These are phyloP conservation scores for Pollenia angustigena DNA, from an alignment of 2,888 invertebrate species.

Conservation along the genomic window DNA sequence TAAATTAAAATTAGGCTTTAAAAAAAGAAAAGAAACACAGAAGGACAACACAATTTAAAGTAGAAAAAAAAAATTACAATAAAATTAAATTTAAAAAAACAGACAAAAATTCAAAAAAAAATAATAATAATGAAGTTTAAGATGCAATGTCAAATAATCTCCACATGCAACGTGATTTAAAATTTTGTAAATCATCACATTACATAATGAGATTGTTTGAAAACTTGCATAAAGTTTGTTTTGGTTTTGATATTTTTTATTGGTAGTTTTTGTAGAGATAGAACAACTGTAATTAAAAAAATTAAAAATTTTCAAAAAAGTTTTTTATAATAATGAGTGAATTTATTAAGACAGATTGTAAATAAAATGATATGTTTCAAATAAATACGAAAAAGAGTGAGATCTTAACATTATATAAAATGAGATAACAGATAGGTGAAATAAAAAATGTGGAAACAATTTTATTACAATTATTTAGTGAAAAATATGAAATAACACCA, in stretches of 20 bases:
- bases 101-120: constrained; percentile 51
- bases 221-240: constrained; percentile 84
- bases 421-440: too few species aligned
- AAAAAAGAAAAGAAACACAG: constrained; percentile 35
- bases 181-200: constrained; percentile 81
- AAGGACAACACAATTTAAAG: constrained; percentile 69
- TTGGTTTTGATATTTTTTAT: constrained; percentile 19
- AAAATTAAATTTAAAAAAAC: constrained; percentile 51
- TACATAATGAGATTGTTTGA: constrained; percentile 98
- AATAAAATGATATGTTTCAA: constrained; percentile 26
- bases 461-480: too few species aligned
- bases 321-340: constrained; percentile 44
- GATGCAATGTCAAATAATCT: constrained; percentile 83
- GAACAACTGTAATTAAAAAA: constrained; percentile 60
- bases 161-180: constrained; percentile 84
- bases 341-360: constrained; percentile 15
- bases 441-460: too few species aligned
- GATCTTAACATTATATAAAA: too few species aligned
- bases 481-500: too few species aligned
- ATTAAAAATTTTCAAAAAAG: constrained; percentile 32
- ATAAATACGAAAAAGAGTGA: not conserved
- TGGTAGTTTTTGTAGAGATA: constrained; percentile 33
- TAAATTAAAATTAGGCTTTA: constrained; percentile 59
- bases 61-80: constrained; percentile 33
- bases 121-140: constrained; percentile 77